Base-by-base conservation (phyloP, 2,797 vertebrate genomes). In the Florisuga fusca region DNA sequence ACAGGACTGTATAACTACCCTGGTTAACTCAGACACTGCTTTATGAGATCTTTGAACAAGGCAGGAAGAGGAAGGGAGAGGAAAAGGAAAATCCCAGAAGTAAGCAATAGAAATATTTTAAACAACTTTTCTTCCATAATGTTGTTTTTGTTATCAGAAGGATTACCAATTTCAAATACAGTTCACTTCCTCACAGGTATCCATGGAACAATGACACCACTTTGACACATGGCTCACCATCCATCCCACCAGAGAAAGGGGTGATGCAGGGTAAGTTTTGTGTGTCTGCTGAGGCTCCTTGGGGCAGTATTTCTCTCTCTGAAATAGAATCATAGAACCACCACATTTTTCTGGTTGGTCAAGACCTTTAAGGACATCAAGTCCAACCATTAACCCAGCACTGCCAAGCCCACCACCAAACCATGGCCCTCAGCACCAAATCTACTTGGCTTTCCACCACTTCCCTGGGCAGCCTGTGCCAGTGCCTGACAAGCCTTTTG, bases 221-320 rank as follows among this genome's bases (percentile, higher is more conserved):
- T 34, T 59, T 38, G 41, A 23, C 22, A n/a, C 7, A 4, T 3
- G 7, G 10, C 33, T 63, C 9, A 46, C 7, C 36, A 17, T 25
- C 7, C 36, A 17, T 25, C 12, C 8, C 38, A 6, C 31, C 23
- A 19, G 17, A 77, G n/a, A 50, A 86, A 57, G 13, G 10, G 4
- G 3, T 57, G 61, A 82, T 58, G 26, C 1, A 0, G 5, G 21
- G 16, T 34, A 21, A 46, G 9, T 14, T 41, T 36, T 41, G 22
- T 1, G 0, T 0, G 0, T 27, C 38, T 19, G 3, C 23, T 58
- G 17, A 33, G 20, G 33, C 17, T 81, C 38, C 27, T 13, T 19
- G 12, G 10, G 38, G 8, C 22, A 53, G 18, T 3, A 16, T 2
- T 2, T 23, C n/a, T 14, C 15, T 22, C 33, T 38, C n/a, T 61